phyloP scores from a whole-genome alignment of 2,113 vertebrate genomes.

The Motacilla tschutschensis region DNA sequence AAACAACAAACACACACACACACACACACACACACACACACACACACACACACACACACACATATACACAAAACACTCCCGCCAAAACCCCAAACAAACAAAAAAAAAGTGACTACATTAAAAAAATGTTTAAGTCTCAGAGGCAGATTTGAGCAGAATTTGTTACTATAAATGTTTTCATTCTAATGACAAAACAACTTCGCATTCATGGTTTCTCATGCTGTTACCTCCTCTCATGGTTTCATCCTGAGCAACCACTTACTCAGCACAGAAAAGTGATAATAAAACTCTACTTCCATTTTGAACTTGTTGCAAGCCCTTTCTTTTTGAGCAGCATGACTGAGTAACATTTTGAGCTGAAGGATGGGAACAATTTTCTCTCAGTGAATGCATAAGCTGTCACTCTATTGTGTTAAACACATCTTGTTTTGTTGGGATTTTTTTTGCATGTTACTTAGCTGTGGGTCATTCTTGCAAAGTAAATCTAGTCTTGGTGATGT shows the following conservation, averaged over 20 bases:
- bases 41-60: background rate
- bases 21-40: no score
- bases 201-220: background rate
- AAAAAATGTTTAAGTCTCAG: background rate
- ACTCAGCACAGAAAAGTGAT: background rate
- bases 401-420: background rate
- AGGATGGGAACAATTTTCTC: background rate
- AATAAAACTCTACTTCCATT: background rate
- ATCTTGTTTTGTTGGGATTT: background rate
- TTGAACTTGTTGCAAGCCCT: background rate
- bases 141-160: background rate
- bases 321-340: background rate
- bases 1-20: background rate
- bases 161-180: background rate
- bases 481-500: background rate
- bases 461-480: background rate
- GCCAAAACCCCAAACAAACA: rapidly evolving
- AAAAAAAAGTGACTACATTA: background rate
- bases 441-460: background rate
- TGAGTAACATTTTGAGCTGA: background rate
- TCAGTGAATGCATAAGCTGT: background rate
- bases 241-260: background rate
- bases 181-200: background rate
- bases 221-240: background rate
- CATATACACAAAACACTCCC: background rate